Percentiles rank a stretch among this genome's conserved stretches.
Evolutionary conservation across 2,797 vertebrate species (phyloP).

Genomic region (Jordanella pulchra): DNA sequence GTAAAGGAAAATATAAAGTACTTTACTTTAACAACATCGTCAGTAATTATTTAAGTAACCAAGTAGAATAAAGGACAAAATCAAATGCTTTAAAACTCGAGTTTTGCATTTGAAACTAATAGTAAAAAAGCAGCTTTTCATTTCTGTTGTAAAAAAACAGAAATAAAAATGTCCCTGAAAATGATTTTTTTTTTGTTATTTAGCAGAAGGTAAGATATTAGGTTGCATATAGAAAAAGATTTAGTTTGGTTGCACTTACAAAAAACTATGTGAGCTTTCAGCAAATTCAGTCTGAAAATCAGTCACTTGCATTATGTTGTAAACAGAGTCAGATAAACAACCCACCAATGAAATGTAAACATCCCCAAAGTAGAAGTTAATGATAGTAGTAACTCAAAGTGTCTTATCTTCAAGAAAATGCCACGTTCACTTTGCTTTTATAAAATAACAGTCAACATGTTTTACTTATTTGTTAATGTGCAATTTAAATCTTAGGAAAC

Average conservation of each 20-base stretch:
- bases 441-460: not conserved
- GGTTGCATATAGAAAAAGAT: slow-evolving; percentile 1
- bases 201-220: not conserved
- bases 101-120: slow-evolving; percentile 26
- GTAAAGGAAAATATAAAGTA: slow-evolving; percentile 4
- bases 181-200: not conserved
- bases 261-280: slow-evolving; percentile 1
- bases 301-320: not conserved
- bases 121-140: not conserved
- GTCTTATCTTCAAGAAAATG: not conserved
- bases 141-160: not conserved
- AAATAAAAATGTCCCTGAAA: slow-evolving; percentile 4
- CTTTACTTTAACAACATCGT: slow-evolving; percentile 3
- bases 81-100: not conserved
- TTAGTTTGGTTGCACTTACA: not conserved
- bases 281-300: not conserved
- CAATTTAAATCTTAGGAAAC: slow-evolving; percentile 12
- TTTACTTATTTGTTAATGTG: not conserved
- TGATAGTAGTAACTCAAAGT: not conserved
- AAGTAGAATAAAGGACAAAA: not conserved
- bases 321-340: slow-evolving; percentile 10
- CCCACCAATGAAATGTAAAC: slow-evolving; percentile 26
- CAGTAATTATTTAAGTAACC: slow-evolving; percentile 7
- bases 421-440: not conserved
- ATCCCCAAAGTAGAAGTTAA: slow-evolving; percentile 19